Conservation (phyloP, 2,888 invertebrate species). For the Ichneumoninae sp. region DNA sequence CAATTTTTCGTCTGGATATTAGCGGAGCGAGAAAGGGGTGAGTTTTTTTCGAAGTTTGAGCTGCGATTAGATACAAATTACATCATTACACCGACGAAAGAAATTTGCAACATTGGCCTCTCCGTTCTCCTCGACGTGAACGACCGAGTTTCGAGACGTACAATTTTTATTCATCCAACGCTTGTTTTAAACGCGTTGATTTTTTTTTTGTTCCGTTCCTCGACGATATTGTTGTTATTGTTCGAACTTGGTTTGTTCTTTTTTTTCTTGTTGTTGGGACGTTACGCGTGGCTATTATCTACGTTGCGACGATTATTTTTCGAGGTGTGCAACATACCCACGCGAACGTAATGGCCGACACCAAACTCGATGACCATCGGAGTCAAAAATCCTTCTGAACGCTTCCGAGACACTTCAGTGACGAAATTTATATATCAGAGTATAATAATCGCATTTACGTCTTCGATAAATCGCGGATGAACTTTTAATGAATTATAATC, state of each 20-base stretch:
- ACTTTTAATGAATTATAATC: background rate
- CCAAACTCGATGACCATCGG: conserved; percentile 57
- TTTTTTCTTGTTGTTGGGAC: conserved; percentile 9
- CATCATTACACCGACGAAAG: conserved; percentile 7
- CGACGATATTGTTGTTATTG: conserved; percentile 1
- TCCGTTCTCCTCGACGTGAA: conserved; percentile 3
- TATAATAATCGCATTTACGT: background rate
- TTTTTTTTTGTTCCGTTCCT: conserved; percentile 1
- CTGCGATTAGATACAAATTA: conserved; percentile 10
- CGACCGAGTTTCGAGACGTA: conserved; percentile 17
- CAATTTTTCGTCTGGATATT: conserved; percentile 1
- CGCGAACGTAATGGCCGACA: conserved; percentile 68
- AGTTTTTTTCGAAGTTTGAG: background rate
- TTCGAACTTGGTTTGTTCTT: conserved; percentile 3
- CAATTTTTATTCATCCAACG: conserved; percentile 4
- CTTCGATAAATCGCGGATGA: background rate
- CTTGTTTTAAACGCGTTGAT: conserved; percentile 15
- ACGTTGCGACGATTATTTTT: conserved; percentile 56
- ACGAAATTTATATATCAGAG: background rate
- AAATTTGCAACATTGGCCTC: conserved; percentile 7
- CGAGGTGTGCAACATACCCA: conserved; percentile 65
- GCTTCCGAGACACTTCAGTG: background rate
- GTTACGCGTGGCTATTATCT: conserved; percentile 46
- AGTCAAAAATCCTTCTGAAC: conserved; percentile 16
- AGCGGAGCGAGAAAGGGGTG: conserved; percentile 1